A percentile compares a stretch with the other conserved stretches of the same genome.
Conservation (phyloP, 1,140 invertebrate species). For the Sipha flava region DNA sequence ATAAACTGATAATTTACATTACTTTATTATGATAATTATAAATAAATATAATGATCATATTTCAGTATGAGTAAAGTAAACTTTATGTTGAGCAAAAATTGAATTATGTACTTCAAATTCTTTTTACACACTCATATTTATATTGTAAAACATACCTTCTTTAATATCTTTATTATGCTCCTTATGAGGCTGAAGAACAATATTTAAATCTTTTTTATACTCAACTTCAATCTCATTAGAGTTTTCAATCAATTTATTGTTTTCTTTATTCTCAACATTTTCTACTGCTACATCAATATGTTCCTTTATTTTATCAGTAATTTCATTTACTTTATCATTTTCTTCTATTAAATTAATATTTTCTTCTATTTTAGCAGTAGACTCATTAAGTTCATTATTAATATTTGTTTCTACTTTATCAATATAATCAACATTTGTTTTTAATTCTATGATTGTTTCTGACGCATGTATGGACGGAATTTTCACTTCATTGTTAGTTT, state of each 20-base stretch:
- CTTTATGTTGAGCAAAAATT: no score
- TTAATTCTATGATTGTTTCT: not conserved
- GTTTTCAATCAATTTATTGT: not conserved
- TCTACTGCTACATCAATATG: not conserved
- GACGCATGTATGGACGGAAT: constrained; percentile 16
- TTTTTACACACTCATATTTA: no score
- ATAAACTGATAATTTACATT: no score
- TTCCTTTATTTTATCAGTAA: constrained; percentile 29
- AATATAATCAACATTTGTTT: constrained; percentile 35
- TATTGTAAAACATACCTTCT: not conserved
- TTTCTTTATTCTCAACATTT: not conserved
- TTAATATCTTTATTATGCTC: not conserved
- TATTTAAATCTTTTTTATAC: not conserved
- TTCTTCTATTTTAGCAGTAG: constrained; percentile 28
- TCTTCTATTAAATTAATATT: not conserved
- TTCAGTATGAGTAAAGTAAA: no score
- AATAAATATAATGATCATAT: no score
- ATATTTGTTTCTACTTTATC: not conserved
- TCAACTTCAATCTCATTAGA: not conserved
- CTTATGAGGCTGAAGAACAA: not conserved
- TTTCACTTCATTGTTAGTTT: not conserved
- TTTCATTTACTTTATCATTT: not conserved
- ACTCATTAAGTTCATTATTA: not conserved
- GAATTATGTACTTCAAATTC: no score
- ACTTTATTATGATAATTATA: no score